Base-by-base conservation (phyloP, 2,113 vertebrate genomes). In the Perca schrenkii region DNA sequence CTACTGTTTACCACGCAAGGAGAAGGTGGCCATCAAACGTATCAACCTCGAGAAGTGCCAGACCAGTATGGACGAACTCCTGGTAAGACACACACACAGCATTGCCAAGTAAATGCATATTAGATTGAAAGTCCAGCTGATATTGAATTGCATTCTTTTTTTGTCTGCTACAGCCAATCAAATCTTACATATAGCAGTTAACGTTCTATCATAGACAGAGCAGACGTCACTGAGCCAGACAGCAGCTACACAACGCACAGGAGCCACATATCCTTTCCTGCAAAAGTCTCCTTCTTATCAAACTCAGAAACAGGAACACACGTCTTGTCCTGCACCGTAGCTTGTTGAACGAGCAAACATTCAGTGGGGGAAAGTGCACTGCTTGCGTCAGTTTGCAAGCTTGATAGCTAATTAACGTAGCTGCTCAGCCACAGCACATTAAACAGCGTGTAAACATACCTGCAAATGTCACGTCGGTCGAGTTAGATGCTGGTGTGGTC, bases 1-100 rank as follows among this genome's bases (percentile, higher is more conserved):
- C 0, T 97, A 96, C 86, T 99, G 97, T 62, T 3, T 64, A 75
- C 97, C 98, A 0, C 97, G 97, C 92, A 99, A 98, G 92, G 97
- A 99, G 93, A 98, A 96, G 89, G 97, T 99, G 93, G 98, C 98
- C 0, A 99, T 99, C 86, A 99, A 99, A 86, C 95, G 98, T 49
- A 99, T 99, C 92, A 99, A 99, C 82, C 95, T 99, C 2, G 98
- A 99, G 93, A 99, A 99, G 91, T 99, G 98, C 93, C 98, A 99
- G 86, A 99, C 97, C 0, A 99, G 97, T 92, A 98, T 99, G 98
- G 98, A 99, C 16, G 98, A 99, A 76, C 98, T 99, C 74, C 92
- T 99, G 97, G 98, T 99, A 97, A 74, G 91, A 71, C 14, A 8
- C 70, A 4, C 66, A 74, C 65, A 69, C 57, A 47, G 28, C 49